Base-by-base conservation (phyloP, 2,797 vertebrate genomes). In the Neoniphon sammara region DNA sequence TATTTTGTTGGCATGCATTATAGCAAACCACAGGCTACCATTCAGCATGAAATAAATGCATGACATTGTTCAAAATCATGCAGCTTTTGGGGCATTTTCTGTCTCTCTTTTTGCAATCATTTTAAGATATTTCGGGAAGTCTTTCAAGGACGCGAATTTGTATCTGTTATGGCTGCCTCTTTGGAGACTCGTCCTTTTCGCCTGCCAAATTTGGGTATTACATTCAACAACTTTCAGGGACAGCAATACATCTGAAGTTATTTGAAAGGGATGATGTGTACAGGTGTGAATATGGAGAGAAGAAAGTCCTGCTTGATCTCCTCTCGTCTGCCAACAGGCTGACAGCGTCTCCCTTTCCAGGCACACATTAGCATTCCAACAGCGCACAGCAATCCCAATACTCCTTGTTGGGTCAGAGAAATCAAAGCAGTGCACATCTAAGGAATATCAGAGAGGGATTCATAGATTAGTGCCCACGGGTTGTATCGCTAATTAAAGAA, bases 391-490 rank as follows among this genome's bases (percentile, higher is more conserved):
- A 73, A 84, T 92, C 88, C 80, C 90, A 81, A 67, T 79, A 69
- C 88, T 89, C 87, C 88, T 81, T 88, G 91, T 91, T 88, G 92
- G 93, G 93, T 93, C 91, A 90, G 89, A 92, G 78, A 92, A 94
- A 94, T 95, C 93, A 95, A 95, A 95, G 92, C 78, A 2, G 78
- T 18, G 68, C 84, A 94, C 93, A 93, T 94, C 92, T 91, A 87
- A 93, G 82, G 92, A 93, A 94, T 91, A 94, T 92, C 91, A 93
- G 89, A 93, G 88, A 82, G 80, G 87, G 85, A 85, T 69, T 87
- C 91, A 93, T 92, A 90, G 94, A 94, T 92, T 92, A 92, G 88
- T 53, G 89, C 91, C 92, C 82, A 87, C 68, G 85, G 93, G 88
- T 93, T 91, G 81, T 87, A 89, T 87, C 47, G 56, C 88, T 94